Base-by-base conservation (phyloP, 2,113 vertebrate genomes). In the Thinocorus orbignyianus region DNA sequence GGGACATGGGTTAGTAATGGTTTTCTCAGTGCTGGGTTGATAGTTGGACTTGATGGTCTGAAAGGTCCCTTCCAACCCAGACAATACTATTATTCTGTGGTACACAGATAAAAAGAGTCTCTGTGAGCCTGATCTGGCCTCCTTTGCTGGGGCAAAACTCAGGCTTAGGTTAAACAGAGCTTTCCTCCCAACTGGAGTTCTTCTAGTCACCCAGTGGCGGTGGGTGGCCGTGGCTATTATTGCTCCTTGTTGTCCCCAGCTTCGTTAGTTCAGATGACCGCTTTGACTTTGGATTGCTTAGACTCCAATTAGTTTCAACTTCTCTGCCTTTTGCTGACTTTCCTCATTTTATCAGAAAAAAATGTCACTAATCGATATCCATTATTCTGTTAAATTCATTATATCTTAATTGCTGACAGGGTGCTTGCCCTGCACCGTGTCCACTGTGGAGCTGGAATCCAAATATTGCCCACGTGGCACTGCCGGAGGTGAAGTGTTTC, bases 301-400 rank as follows among this genome's bases (percentile, higher is more conserved):
- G 7, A 4, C 51, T n/a, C 0, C 48, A 69, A 93, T 94, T 76
- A 66, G 8, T 52, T 65, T 41, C 81, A 82, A 25, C 58, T 46
- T 73, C 61, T 77, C 51, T 77, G 64, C 60, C 73, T 88, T 82
- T 60, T 62, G 88, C 92, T 87, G 86, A 78, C 51, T 90, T 52
- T 79, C 68, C 84, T 88, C 13, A 5, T 94, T 88, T 81, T 37
- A 86, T 79, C 78, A 91, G 69, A 65, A 88, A 88, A 42, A 61
- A 92, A 72, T 55, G 72, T 71, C 52, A 17, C 65, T 64, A 44
- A 95, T 93, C 91, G 20, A 96, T 95, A 92, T 17, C 88, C 62
- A 49, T 81, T 81, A 52, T 81, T 86, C 51, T 69, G 72, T 61
- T 68, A n/a, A 68, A 96, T 91, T 72, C 69, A 80, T 95, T 81